Conservation (phyloP, 2,113 vertebrate species). For the Campylomormyrus tamandua region DNA sequence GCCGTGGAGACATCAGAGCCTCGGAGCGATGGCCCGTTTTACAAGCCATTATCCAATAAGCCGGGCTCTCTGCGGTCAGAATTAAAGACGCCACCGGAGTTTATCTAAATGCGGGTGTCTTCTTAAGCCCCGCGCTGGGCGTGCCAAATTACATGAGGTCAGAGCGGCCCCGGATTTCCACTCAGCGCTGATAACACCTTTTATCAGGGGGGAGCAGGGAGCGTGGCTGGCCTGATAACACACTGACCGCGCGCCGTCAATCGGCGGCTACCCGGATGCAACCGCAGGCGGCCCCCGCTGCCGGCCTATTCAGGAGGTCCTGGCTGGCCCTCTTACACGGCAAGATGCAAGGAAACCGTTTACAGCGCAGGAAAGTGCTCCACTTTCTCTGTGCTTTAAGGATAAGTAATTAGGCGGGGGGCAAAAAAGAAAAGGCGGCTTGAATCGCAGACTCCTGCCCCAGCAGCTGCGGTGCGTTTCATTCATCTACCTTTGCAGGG, state of each 20-base stretch:
- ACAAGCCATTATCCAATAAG: not conserved
- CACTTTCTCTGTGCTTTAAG: not conserved
- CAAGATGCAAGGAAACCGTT: not conserved
- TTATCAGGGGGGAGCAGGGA: conserved; percentile 7
- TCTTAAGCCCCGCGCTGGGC: not conserved
- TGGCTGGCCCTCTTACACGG: not conserved
- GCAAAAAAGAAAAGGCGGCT: not conserved
- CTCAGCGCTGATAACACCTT: not conserved
- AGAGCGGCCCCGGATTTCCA: not conserved
- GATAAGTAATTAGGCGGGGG: not conserved
- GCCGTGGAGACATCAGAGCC: not conserved
- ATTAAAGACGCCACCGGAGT: not conserved
- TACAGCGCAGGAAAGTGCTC: not conserved
- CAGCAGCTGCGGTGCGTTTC: not conserved
- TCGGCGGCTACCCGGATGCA: not conserved
- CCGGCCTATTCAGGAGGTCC: not conserved
- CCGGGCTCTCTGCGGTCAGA: not conserved
- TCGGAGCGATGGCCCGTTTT: not conserved
- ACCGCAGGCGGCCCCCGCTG: not conserved
- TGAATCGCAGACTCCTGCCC: not conserved
- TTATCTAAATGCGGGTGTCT: not conserved
- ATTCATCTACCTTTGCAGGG: not conserved
- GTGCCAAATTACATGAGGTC: conserved; percentile 2
- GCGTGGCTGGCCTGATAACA: not conserved
- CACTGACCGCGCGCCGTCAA: not conserved